Percentiles rank a stretch among this genome's conserved stretches.
Conservation (phyloP, 1,140 invertebrate genomes). For the Zaprionus ghesquierei region DNA sequence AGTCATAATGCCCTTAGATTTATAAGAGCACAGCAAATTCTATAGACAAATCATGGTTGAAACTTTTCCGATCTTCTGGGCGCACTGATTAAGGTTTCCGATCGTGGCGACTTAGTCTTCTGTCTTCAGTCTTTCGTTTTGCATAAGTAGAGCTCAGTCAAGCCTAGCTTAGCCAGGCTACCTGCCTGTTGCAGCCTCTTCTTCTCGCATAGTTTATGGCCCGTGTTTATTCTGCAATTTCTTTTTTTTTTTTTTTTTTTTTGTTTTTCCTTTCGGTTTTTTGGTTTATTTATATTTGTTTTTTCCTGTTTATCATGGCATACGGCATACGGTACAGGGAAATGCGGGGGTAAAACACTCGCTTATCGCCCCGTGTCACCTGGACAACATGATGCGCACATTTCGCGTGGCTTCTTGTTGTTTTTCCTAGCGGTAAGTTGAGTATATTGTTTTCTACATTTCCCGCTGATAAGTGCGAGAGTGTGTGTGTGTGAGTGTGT, state of each 20-base stretch:
- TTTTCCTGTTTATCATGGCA: conserved; percentile 3
- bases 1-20: no score
- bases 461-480: conserved; percentile 26
- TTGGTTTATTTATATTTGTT: conserved; percentile 12
- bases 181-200: not conserved
- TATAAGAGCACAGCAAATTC: no score
- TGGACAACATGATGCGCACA: conserved; percentile 40
- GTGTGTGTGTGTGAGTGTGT: not conserved
- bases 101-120: not conserved
- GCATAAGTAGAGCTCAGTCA: not conserved
- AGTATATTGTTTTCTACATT: conserved; percentile 16
- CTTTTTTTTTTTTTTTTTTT: not conserved
- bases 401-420: conserved; percentile 4
- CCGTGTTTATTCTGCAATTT: not conserved
- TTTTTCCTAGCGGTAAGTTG: conserved; percentile 28
- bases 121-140: not conserved
- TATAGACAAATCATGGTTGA: no score
- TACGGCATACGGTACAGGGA: no score
- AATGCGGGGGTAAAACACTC: not conserved
- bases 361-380: conserved; percentile 20
- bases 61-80: no score
- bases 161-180: not conserved
- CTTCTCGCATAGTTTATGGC: not conserved
- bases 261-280: not conserved
- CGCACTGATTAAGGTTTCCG: no score